Conservation (phyloP, 2,888 invertebrate species). For the Drosophila falleni region DNA sequence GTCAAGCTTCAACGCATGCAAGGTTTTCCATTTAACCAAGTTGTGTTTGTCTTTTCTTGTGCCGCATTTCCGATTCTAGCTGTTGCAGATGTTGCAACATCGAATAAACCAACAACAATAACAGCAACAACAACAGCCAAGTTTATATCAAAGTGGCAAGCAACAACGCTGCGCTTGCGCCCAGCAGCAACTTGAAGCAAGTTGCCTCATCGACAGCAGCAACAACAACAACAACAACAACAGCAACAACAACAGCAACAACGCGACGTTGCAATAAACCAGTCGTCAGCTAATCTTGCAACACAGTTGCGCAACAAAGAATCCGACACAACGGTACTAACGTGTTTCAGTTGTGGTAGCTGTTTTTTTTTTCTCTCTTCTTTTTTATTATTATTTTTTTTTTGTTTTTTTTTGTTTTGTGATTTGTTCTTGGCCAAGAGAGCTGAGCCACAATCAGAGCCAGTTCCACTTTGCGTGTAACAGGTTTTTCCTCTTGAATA, state of each 20-base stretch:
- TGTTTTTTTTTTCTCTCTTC: constrained; percentile 26
- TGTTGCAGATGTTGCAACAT: constrained; percentile 74
- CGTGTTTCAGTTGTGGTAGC: constrained; percentile 68
- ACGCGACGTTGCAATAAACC: constrained; percentile 74
- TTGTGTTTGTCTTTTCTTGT: constrained; percentile 27
- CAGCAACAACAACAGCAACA: constrained; percentile 30
- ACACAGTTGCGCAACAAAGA: constrained; percentile 84
- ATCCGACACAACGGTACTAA: constrained; percentile 82
- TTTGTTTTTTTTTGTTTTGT: constrained; percentile 23
- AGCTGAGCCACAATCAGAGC: constrained; percentile 52
- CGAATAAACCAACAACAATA: constrained; percentile 27
- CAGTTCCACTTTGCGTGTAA: constrained; percentile 79
- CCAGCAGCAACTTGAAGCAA: constrained; percentile 37
- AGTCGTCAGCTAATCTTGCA: constrained; percentile 82
- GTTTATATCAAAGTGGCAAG: constrained; percentile 30
- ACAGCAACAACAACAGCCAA: constrained; percentile 9
- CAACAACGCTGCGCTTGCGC: constrained; percentile 46
- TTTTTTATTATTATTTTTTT: neutral
- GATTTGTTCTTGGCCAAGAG: constrained; percentile 58
- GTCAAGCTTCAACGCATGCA: constrained; percentile 76
- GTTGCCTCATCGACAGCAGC: constrained; percentile 74
- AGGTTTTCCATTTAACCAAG: constrained; percentile 51
- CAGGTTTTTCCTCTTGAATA: constrained; percentile 84
- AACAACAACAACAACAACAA: constrained; percentile 27
- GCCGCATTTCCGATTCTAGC: constrained; percentile 77